Evolutionary conservation across 2,888 invertebrate genomes (phyloP), one percentile per base, ranked within the genome.

Genomic region (Ametastegia equiseti): DNA sequence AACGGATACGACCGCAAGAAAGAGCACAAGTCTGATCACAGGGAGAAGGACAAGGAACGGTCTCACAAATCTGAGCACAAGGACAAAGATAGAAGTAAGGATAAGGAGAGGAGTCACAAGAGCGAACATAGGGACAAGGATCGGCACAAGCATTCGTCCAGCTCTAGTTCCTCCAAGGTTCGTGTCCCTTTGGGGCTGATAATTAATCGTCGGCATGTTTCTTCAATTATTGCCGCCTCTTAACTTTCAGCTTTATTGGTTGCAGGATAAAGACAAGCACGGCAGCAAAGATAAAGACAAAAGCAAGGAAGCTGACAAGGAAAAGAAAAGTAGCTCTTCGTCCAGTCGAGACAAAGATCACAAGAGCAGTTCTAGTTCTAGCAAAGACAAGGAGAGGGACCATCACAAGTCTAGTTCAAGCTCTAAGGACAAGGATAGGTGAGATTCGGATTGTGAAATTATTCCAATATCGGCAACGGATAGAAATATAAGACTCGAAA

Each of bases 1-100:
- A 96, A 97, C 92, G 97, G 97, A 80, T 96, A 95, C 67, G 94
- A 94, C 82, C 90, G 90, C 81, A 93, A 93, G 84, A 93, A 93
- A 85, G 93, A 93, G 84, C 93, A 93, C 88, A 94, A 93, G 88
- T 93, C 94, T 30, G 94, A 94, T 57, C 93, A 94, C 85, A 92
- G 92, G 84, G 93, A 94, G 86, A 93, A 92, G 85, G 93, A 93
- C 78, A 92, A 91, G 83, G 92, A 92, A 50, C 90, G 89, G 60
- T 91, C 91, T 75, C 91, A 91, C 81, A 92, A 92, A 83, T 91
- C 91, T 0, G 92, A 92, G 30, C 91, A 93, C 83, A 93, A 92
- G 84, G 91, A 92, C 81, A 91, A 91, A 82, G 94, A 94, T 81
- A 93, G 93, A 81, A 90, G 87, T 36, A 75, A 54, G 75, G 73